A percentile compares a stretch with the other conserved stretches of the same genome.
Conservation (phyloP, 64 coral and sea anemone genomes). For the Actinia tenebrosa region DNA sequence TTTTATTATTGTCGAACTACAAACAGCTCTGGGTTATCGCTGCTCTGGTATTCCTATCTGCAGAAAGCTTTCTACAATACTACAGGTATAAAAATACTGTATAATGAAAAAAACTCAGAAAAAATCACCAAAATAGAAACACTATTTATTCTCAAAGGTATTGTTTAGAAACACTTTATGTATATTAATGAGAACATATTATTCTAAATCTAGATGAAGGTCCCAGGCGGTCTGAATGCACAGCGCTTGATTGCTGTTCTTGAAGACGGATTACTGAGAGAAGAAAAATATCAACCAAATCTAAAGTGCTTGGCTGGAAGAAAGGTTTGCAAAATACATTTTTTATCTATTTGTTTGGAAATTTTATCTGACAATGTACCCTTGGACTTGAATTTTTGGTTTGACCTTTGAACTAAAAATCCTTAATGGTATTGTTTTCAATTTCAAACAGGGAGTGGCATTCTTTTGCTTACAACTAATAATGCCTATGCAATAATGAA, state of each 20-base stretch:
- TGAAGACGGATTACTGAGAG: conserved; percentile 10
- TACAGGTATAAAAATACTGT: conserved; percentile 22
- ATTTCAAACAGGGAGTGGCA: neutral
- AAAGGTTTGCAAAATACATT: neutral
- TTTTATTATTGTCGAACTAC: neutral
- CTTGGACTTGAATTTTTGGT: neutral
- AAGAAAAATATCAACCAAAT: conserved; percentile 29
- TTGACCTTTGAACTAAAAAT: neutral
- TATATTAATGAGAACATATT: neutral
- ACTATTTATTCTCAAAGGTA: neutral
- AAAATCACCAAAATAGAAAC: neutral
- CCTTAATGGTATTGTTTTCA: neutral
- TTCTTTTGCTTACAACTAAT: neutral
- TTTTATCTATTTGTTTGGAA: neutral
- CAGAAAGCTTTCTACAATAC: conserved; percentile 13
- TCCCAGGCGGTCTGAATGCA: conserved; percentile 23
- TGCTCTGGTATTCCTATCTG: conserved; percentile 6
- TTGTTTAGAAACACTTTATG: neutral
- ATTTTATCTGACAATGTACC: neutral
- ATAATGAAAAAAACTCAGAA: neutral
- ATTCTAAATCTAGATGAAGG: conserved; percentile 8
- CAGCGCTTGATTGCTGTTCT: neutral
- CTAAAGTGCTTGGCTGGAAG: conserved; percentile 25
- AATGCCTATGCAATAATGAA: too few relatives aligned
- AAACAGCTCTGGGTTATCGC: conserved; percentile 19